These are phyloP conservation scores for Larimichthys crocea DNA, from an alignment of 2,113 vertebrate genomes.

Conservation along the genomic window DNA sequence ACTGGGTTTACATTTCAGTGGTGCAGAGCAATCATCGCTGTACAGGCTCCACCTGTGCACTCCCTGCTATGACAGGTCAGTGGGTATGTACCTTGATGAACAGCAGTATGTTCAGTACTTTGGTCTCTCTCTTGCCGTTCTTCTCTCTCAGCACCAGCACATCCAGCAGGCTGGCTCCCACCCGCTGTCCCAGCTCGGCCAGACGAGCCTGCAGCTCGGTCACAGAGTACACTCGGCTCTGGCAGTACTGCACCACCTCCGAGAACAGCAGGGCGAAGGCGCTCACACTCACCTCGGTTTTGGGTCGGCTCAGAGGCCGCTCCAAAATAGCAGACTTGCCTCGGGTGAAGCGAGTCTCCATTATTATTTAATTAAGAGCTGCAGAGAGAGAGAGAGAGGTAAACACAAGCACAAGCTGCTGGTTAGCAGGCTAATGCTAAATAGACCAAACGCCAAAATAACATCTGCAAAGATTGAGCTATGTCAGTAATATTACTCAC, in stretches of 20 bases:
- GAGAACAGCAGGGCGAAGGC: constrained; percentile 91
- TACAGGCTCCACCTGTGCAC: too few species aligned
- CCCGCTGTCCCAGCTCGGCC: constrained; percentile 86
- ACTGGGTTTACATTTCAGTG: neutral
- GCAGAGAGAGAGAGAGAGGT: neutral
- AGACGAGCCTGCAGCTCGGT: constrained; percentile 90
- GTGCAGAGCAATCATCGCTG: neutral
- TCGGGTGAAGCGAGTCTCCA: constrained; percentile 90
- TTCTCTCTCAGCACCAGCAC: constrained; percentile 88
- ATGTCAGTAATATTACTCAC: neutral
- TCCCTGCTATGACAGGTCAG: neutral
- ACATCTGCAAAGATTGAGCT: neutral
- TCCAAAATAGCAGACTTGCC: constrained; percentile 89
- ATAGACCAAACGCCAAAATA: neutral
- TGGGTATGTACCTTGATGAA: constrained; percentile 75
- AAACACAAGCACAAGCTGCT: neutral
- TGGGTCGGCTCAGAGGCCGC: constrained; percentile 84
- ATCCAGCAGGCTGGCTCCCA: constrained; percentile 88
- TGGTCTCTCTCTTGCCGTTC: constrained; percentile 88
- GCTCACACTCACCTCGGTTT: constrained; percentile 88
- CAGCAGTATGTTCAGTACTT: constrained; percentile 87
- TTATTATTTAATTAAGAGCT: constrained; percentile 41
- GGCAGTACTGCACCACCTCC: constrained; percentile 92
- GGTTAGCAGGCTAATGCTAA: constrained; percentile 21
- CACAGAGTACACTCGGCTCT: constrained; percentile 90